These are phyloP conservation scores for Anthoscopus minutus DNA, from an alignment of 2,113 vertebrate genomes.

Conservation along the genomic window DNA sequence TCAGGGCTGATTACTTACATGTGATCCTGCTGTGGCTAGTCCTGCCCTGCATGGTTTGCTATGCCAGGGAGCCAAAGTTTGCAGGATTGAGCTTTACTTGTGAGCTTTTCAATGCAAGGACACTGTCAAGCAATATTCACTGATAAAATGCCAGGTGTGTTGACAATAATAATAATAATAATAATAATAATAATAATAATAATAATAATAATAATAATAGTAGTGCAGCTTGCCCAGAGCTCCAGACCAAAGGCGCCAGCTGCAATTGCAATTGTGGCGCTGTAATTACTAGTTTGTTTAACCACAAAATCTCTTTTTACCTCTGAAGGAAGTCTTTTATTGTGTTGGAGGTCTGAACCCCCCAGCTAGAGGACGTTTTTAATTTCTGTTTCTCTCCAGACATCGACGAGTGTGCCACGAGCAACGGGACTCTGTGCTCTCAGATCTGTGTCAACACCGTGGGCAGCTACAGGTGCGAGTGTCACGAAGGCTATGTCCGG, in stretches of 20 bases:
- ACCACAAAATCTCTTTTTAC: not conserved
- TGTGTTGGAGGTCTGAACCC: not conserved
- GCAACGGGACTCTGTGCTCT: slow-evolving; percentile 81
- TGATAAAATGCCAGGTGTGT: not conserved
- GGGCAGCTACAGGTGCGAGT: slow-evolving; percentile 92
- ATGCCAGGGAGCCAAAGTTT: not conserved
- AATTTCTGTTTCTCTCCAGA: slow-evolving; percentile 69
- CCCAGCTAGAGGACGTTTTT: not conserved
- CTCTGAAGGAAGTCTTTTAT: not conserved
- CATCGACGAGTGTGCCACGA: slow-evolving; percentile 84
- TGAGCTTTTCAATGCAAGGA: not conserved
- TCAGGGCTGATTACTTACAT: not conserved
- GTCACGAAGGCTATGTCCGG: slow-evolving; percentile 81
- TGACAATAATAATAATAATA: not conserved
- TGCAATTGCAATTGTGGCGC: not conserved
- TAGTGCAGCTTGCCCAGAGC: not conserved
- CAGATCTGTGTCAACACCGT: slow-evolving; percentile 87
- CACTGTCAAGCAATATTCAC: fast-evolving
- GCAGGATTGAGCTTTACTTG: not conserved
- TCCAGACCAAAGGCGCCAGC: not conserved
- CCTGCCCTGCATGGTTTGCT: not conserved
- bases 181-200: not conserved
- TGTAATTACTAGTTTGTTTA: not conserved
- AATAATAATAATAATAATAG: not conserved
- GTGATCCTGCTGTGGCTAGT: not conserved